Conservation (phyloP, 2,888 invertebrate genomes). For the Ptilodon capucinus region DNA sequence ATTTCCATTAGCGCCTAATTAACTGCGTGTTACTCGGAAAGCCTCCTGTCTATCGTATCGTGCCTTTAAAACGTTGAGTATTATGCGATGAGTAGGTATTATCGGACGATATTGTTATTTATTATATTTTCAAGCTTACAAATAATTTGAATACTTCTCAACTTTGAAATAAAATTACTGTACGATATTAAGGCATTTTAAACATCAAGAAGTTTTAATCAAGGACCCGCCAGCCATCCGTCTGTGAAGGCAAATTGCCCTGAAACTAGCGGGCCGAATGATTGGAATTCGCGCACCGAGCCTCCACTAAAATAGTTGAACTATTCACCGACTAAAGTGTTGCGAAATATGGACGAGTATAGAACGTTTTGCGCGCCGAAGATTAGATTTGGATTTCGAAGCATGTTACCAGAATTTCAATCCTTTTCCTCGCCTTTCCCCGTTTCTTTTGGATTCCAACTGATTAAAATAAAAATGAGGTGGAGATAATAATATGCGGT, state of each 20-base stretch:
- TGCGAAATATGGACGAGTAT: background rate
- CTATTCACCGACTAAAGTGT: background rate
- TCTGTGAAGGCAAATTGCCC: constrained; percentile 16
- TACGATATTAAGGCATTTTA: background rate
- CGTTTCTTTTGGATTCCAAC: too few relatives aligned
- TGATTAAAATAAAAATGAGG: too few relatives aligned
- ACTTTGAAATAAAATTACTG: background rate
- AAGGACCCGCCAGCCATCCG: constrained; percentile 1
- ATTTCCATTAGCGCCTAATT: too few relatives aligned
- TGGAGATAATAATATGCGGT: too few relatives aligned
- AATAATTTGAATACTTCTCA: background rate
- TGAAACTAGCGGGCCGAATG: constrained; percentile 19
- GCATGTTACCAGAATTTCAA: background rate
- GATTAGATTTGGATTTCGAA: background rate
- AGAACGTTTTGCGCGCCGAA: background rate
- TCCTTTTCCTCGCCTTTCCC: too few relatives aligned
- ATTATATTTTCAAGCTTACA: background rate
- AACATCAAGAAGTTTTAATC: constrained; percentile 10
- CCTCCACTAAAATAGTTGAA: background rate
- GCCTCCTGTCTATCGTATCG: too few relatives aligned
- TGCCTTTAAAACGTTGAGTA: too few relatives aligned
- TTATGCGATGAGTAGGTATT: too few relatives aligned
- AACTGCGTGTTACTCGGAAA: too few relatives aligned
- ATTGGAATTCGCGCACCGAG: constrained; percentile 18
- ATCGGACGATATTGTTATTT: background rate